Evolutionary conservation across 2,113 vertebrate genomes (phyloP), one percentile per base, ranked within the genome.

Genomic region (Sinocyclocheilus anshuiensis): DNA sequence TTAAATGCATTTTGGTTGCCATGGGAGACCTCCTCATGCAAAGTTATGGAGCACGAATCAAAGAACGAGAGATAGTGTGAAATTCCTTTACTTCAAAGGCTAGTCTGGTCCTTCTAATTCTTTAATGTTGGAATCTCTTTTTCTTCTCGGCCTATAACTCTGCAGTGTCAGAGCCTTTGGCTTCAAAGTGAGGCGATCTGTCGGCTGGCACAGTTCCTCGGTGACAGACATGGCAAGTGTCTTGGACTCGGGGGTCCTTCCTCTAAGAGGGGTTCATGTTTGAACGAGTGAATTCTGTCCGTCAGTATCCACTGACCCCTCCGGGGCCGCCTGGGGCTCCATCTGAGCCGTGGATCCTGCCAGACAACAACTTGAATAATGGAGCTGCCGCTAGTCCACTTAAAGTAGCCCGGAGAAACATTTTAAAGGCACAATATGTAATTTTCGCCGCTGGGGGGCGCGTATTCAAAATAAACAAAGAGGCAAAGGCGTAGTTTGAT

Each of bases 81-180:
- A 87, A 76, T 63, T 65, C 55, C 72, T 74, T 65, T n/a, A 82
- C 71, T 72, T 88, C 87, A 88, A 86, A 88, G 72, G 78, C 53
- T 36, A 82, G 78, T 59, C 36, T 69, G 77, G 48, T 85, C 83
- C 71, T 75, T 72, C 78, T 71, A 76, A 69, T 20, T 26, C 78
- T 85, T 88, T 88, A 88, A 88, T 83, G 72, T 82, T n/a, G 55
- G 22, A 20, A 76, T 45, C 77, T 53, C 76, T 48, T 67, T 63
- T 29, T 26, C 63, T 80, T 80, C 77, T 36, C 29, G 29, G 67
- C 42, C 77, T 74, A 76, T 65, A 79, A 81, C 77, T 76, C 77
- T 61, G 65, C 55, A 48, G 72, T 55, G 61, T 65, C 69, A 61
- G 84, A 85, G 69, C 78, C 50, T 57, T 81, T 87, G 72, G 79